A percentile compares a stretch with the other conserved stretches of the same genome.
These are phyloP conservation scores for Chrysolina oricalcia DNA, from an alignment of 2,888 invertebrate genomes.

Conservation along the genomic window DNA sequence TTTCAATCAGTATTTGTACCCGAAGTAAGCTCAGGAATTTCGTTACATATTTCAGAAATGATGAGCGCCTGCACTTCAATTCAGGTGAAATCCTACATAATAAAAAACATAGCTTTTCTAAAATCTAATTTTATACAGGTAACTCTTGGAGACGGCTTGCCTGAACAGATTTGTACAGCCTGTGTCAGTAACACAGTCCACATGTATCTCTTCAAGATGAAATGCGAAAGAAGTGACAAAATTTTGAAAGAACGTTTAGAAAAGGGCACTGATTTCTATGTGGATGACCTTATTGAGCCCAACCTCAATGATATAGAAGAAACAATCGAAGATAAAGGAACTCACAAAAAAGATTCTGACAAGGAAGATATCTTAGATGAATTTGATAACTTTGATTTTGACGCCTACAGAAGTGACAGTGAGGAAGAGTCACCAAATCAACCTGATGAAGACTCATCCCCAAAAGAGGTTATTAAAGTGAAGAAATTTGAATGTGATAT, in stretches of 20 bases:
- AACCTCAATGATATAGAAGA: slow-evolving; percentile 27
- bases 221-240: slow-evolving; percentile 72
- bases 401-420: slow-evolving; percentile 49
- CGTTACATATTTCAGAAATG: slow-evolving; percentile 69
- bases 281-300: slow-evolving; percentile 33
- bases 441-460: slow-evolving; percentile 39
- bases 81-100: slow-evolving; percentile 63
- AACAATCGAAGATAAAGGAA: slow-evolving; percentile 40
- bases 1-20: slow-evolving; percentile 68
- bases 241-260: slow-evolving; percentile 63
- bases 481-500: slow-evolving; percentile 65
- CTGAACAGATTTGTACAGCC: slow-evolving; percentile 75
- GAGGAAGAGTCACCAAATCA: slow-evolving; percentile 48
- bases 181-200: slow-evolving; percentile 74
- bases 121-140: slow-evolving; percentile 62
- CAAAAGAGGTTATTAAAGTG: slow-evolving; percentile 48
- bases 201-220: slow-evolving; percentile 72
- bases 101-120: background rate
- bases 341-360: slow-evolving; percentile 30
- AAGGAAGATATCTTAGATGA: slow-evolving; percentile 63
- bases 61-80: slow-evolving; percentile 68
- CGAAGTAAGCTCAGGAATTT: slow-evolving; percentile 62
- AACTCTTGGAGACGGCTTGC: slow-evolving; percentile 75
- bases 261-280: slow-evolving; percentile 38
- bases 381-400: slow-evolving; percentile 45